A percentile compares a stretch with the other conserved stretches of the same genome.
Conservation (phyloP, 1,140 invertebrate genomes). For the Laodelphax striatellus region DNA sequence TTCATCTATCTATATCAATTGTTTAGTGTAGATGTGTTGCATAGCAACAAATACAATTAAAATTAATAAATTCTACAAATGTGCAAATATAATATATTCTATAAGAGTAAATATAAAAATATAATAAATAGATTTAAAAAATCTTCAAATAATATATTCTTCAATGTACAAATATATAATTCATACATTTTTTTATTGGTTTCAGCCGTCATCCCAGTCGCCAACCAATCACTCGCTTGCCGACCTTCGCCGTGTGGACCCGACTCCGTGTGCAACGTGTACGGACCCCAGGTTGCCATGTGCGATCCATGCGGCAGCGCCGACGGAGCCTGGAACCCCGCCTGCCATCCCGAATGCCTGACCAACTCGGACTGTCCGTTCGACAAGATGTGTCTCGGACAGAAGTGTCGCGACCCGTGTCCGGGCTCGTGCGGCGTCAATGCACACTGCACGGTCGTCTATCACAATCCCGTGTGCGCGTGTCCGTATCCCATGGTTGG, state of each 20-base stretch:
- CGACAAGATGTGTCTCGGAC: slow-evolving; percentile 60
- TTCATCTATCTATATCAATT: too few species aligned
- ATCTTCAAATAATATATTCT: too few species aligned
- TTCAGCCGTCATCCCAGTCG: slow-evolving; percentile 30
- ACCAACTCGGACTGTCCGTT: slow-evolving; percentile 65
- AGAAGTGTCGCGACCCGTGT: slow-evolving; percentile 68
- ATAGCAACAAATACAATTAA: too few species aligned
- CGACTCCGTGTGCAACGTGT: slow-evolving; percentile 50
- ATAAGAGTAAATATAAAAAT: too few species aligned
- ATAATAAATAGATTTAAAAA: too few species aligned
- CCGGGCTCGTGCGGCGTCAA: slow-evolving; percentile 69
- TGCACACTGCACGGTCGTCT: slow-evolving; percentile 59
- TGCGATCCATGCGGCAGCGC: slow-evolving; percentile 63
- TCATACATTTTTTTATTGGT: too few species aligned
- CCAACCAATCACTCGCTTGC: slow-evolving; percentile 53
- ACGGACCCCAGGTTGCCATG: slow-evolving; percentile 57
- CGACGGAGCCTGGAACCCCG: slow-evolving; percentile 50
- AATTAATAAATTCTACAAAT: too few species aligned
- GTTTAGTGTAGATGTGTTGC: too few species aligned
- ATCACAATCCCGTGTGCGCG: slow-evolving; percentile 64
- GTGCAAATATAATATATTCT: too few species aligned
- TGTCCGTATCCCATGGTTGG: slow-evolving; percentile 60
- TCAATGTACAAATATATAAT: too few species aligned
- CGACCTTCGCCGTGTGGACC: slow-evolving; percentile 62
- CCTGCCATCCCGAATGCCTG: slow-evolving; percentile 64